Conservation (phyloP, 2,888 invertebrate genomes). For the Orthosia incerta region DNA sequence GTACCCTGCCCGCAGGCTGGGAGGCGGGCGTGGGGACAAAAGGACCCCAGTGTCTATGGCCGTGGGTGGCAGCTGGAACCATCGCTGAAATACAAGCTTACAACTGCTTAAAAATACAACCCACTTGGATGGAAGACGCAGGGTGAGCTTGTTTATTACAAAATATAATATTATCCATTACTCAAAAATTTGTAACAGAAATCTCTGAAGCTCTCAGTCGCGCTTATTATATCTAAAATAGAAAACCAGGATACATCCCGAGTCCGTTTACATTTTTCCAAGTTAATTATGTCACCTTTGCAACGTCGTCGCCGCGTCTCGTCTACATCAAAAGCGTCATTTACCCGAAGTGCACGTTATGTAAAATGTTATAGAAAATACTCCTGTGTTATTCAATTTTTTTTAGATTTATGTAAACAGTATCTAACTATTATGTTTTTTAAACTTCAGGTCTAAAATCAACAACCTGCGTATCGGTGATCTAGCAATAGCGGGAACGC, state of each 20-base stretch:
- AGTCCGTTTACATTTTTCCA: background rate
- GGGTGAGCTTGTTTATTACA: constrained; percentile 74
- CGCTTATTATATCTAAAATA: background rate
- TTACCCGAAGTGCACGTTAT: background rate
- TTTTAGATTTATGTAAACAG: background rate
- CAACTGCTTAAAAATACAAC: constrained; percentile 95
- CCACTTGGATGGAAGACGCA: constrained; percentile 95
- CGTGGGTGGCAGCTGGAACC: constrained; percentile 93
- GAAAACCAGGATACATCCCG: background rate
- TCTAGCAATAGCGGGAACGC: constrained; percentile 88
- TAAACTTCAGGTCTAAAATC: constrained; percentile 78
- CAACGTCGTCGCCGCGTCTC: background rate
- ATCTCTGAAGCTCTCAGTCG: background rate
- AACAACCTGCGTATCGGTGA: constrained; percentile 85
- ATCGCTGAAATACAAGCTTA: constrained; percentile 90
- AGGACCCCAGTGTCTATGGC: constrained; percentile 92
- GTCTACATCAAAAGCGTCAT: background rate
- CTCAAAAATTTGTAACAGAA: background rate
- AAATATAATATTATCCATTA: background rate
- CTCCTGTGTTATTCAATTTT: background rate
- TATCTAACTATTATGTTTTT: constrained; percentile 10
- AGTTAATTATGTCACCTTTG: constrained; percentile 17
- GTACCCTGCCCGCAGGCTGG: constrained; percentile 92
- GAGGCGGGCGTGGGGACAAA: constrained; percentile 80
- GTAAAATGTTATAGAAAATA: background rate